Evolutionary conservation across 2,888 invertebrate species (phyloP).

Genomic region (Diploptera punctata): DNA sequence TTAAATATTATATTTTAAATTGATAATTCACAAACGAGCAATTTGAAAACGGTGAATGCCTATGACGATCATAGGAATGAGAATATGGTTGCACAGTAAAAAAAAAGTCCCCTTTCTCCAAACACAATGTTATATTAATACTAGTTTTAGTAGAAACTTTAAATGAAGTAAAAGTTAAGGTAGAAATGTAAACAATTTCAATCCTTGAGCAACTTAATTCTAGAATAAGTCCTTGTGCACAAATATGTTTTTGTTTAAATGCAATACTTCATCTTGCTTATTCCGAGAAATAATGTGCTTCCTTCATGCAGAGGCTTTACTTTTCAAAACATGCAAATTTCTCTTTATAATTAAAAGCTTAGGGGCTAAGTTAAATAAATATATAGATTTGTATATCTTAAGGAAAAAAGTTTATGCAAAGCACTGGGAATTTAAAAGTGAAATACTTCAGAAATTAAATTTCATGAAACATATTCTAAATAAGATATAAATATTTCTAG

Average conservation of each 20-base stretch:
- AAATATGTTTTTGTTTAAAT: background rate
- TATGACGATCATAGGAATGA: no score
- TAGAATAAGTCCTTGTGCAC: background rate
- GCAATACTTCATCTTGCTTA: background rate
- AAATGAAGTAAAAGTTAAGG: no score
- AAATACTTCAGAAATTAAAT: constrained; percentile 20
- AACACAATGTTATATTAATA: no score
- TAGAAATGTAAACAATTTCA: no score
- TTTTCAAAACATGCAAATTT: no score
- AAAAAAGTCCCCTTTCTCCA: no score
- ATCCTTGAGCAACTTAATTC: no score
- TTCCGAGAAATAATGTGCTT: background rate
- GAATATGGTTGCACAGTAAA: no score
- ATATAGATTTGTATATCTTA: constrained; percentile 21
- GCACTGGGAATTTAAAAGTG: constrained; percentile 19
- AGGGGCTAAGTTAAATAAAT: background rate
- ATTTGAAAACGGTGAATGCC: no score
- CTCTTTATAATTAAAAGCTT: constrained; percentile 5
- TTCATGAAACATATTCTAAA: constrained; percentile 42
- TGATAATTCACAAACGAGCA: no score
- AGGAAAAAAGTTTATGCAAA: constrained; percentile 20
- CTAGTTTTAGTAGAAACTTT: no score
- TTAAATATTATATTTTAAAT: no score
- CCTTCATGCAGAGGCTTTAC: background rate
- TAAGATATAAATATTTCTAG: constrained; percentile 33